phyloP scores from a whole-genome alignment of 2,113 vertebrate genomes.

The Actenoides lindsayi region DNA sequence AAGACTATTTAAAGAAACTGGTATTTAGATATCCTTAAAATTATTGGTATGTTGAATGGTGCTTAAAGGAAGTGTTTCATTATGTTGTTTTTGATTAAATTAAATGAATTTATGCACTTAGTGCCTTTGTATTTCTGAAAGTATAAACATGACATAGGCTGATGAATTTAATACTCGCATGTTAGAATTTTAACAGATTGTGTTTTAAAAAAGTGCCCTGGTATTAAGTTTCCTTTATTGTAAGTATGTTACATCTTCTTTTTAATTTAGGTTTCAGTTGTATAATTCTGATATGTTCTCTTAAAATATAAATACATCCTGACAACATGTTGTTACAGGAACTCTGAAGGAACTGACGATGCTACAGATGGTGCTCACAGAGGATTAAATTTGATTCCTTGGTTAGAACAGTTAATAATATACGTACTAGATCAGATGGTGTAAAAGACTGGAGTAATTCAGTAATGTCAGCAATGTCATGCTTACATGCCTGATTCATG shows the following conservation, averaged over 20 bases:
- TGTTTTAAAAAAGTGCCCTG: neutral
- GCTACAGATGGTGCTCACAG: constrained; percentile 57
- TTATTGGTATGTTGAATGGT: neutral
- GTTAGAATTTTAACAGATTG: neutral
- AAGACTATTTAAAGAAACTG: neutral
- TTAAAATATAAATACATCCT: constrained; percentile 65
- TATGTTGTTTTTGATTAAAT: neutral
- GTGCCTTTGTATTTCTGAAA: neutral
- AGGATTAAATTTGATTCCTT: constrained; percentile 69
- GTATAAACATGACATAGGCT: neutral
- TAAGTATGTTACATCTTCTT: neutral
- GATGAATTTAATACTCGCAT: neutral
- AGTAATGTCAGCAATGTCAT: constrained; percentile 61
- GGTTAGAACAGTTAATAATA: constrained; percentile 65
- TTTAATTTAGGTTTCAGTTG: neutral
- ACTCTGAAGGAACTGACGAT: constrained; percentile 34
- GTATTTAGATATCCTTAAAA: neutral
- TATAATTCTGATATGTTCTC: constrained; percentile 4
- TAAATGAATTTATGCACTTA: neutral
- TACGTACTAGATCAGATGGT: constrained; percentile 40
- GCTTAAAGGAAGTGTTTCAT: neutral
- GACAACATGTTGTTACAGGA: constrained; percentile 62
- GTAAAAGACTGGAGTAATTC: constrained; percentile 53
- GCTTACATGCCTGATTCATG: constrained; percentile 52
- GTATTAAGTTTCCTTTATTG: neutral